Evolutionary conservation across 2,113 vertebrate genomes (phyloP), one percentile per base, ranked within the genome.

Genomic region (Galeopterus variegatus): DNA sequence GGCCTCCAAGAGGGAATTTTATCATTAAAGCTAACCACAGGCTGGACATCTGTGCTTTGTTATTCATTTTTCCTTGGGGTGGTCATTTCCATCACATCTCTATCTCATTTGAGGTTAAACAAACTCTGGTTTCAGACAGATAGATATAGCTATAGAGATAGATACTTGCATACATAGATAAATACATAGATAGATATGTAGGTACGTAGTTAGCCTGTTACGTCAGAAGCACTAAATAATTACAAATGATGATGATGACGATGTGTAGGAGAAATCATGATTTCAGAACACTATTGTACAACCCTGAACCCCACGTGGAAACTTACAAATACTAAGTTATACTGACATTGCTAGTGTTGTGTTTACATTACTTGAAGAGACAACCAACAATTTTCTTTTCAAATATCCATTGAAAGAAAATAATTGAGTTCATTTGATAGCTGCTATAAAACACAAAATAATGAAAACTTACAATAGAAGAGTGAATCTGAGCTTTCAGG

Each of bases 341-440:
- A 48, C 6, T 69, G 19, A 52, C 15, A 9, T 72, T 36, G 24
- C 7, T 58, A 58, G 10, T 54, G 14, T 36, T 69, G 6, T 67
- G 14, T 70, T 82, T 45, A 72, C 62, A 10, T 81, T 67, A 93
- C 54, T 62, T 69, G 28, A 75, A 60, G 36, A 19, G 28, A 85
- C 19, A 65, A 83, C 11, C 8, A 83, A 75, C 10, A 87, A 69
- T 52, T 96, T 50, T 80, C 8, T 88, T 85, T 86, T 69, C 69
- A 76, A 65, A 84, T 83, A 88, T 21, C 19, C 36, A n/a, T 0
- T 80, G 52, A 76, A 95, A 92, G 15, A 62, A 73, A 93, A 93
- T 45, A 75, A 72, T 15, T 56, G 14, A 88, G 8, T 54, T 72
- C 18, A 85, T 26, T 65, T 50, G 31, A 70, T 73, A 89, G 76